Conservation (phyloP, 1,140 invertebrate species). For the Coelopa frigida region DNA sequence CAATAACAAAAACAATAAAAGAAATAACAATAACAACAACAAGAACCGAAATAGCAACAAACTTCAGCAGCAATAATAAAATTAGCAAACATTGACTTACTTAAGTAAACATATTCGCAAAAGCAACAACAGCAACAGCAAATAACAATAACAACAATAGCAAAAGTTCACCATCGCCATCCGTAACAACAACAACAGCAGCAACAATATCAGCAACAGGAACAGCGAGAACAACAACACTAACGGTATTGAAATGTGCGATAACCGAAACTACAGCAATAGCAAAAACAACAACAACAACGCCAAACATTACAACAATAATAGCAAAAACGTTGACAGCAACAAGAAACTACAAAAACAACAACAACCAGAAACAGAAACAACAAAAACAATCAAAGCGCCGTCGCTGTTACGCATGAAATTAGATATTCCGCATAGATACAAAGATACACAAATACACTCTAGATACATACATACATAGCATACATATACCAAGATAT, state of each 20-base stretch:
- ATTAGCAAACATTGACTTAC: not conserved
- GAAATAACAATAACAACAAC: constrained; percentile 14
- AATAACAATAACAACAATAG: constrained; percentile 7
- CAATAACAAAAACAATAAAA: constrained; percentile 12
- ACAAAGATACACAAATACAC: no score
- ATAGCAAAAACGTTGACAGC: no score
- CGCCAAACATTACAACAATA: no score
- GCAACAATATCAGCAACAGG: not conserved
- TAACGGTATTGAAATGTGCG: no score
- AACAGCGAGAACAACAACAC: constrained; percentile 4
- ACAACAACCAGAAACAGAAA: no score
- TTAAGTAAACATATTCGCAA: not conserved
- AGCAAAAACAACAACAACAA: no score
- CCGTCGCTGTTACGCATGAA: no score
- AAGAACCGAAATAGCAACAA: constrained; percentile 16
- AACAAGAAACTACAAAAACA: no score
- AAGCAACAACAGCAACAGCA: not conserved
- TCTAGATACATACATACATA: not conserved
- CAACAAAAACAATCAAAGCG: no score
- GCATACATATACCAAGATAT: not conserved
- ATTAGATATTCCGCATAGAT: no score
- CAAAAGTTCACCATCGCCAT: not conserved
- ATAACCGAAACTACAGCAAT: no score
- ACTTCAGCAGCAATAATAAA: constrained; percentile 4
- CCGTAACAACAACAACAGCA: not conserved